Base-by-base conservation (phyloP, 2,888 invertebrate species). In the Chrysotoxum bicinctum region DNA sequence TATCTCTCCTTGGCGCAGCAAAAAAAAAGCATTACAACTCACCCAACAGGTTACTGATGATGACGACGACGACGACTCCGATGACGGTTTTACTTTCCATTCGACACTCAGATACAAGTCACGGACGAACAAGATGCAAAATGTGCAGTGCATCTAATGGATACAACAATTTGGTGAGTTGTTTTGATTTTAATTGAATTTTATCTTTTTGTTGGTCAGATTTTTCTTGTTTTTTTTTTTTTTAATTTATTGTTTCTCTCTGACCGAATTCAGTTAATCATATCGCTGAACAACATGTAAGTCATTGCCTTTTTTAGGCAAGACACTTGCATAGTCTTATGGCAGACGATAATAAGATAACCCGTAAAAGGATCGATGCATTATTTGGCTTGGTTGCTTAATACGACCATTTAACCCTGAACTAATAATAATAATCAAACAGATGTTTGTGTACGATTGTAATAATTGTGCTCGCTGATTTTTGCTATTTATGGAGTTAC, bases 11-110 rank as follows among this genome's bases (percentile, higher is more conserved):
- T 66, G 19, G 19, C 32, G 21, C 32, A 10, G 32, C 35, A 43
- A 43, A 5, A 21, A 23, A 12, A 62, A 35, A 48, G 1, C 35
- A 35, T 48, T 48, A 48, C 16, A 48, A 66, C 69, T 54, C 14
- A 30, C 69, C 54, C 54, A 69, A 69, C 69, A 54, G 68, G 68
- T 68, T 68, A 68, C 37, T 35, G 50, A 66, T 35, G 54, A 56
- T 16, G 12, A 10, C 56, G 16, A 30, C 19, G n/a, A n/a, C n/a
- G n/a, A n/a, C 6, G 3, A 14, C 32, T 19, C 1, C 56, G 12
- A 21, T 62, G 66, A 50, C 37, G 40, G 5, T 54, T 69, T 54
- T 69, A 69, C 69, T 69, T 69, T 69, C 54, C 54, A 69, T 66
- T 66, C 50, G 23, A 50, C 35, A 66, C 50, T 35, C 48, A 66